Base-by-base conservation (phyloP, 92 coral and sea anemone species). In the Heliopora coerulea region DNA sequence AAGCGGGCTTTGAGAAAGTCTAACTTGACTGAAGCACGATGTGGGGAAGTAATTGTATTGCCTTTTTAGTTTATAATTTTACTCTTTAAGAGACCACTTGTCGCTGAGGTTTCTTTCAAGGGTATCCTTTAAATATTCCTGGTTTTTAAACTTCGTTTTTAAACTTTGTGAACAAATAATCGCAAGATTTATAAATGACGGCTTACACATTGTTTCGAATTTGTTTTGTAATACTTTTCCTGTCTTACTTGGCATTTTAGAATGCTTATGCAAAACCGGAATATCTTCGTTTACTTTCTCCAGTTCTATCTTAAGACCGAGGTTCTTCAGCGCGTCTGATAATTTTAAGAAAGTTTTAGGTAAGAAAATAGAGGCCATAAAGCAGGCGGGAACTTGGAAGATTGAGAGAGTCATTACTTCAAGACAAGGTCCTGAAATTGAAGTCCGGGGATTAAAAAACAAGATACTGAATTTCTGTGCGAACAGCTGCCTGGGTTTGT, bases 371-470 rank as follows among this genome's bases (percentile, higher is more conserved):
- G 60, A 46, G 50, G 84, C 79, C 21, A 95, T 95, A 30, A 74
- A 74, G 34, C 84, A 90, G 42, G 99, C 95, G 14, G 99, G 99
- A 48, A 88, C 96, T 18, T 95, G 99, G 99, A 95, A 95, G 44
- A 72, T 64, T 32, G 99, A 95, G 64, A 73, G 95, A 64, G 83
- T 95, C 19, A 95, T 95, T 54, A 88, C 82, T 0, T 87, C 99
- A 2, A 82, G 65, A 64, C 99, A 95, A 59, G 89, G 95, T 11
- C 59, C 96, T 20, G 84, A 85, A 65, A 90, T 95, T 26, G 80
- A 74, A 49, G 89, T 95, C 0, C 56, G 83, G 26, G 99, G 99
- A 40, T 78, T 86, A 72, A 65, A 54, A 57, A 88, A 81, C 24
- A 86, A 88, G 25, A 78, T 95, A 13, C 88, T 95, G 35, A 95